Evolutionary conservation across 1,140 invertebrate genomes (phyloP).

Genomic region (Brachionus rubens): DNA sequence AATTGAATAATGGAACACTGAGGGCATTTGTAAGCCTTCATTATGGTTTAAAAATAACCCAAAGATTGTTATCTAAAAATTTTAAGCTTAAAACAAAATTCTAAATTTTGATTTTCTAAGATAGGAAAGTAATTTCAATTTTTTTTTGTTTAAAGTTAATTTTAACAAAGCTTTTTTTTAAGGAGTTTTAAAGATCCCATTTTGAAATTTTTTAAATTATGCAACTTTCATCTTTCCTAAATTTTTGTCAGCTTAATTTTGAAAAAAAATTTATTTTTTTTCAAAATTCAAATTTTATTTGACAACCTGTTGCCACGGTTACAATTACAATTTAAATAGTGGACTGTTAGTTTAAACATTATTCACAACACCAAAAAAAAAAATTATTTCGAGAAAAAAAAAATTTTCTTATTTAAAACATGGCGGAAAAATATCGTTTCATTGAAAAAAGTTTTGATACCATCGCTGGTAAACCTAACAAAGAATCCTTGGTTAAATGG

Average conservation of each 20-base stretch:
- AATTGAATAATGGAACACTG: neutral
- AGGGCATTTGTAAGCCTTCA: neutral
- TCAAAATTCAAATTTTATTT: too few relatives aligned
- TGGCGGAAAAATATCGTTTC: neutral
- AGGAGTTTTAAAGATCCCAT: neutral
- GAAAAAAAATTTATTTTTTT: too few relatives aligned
- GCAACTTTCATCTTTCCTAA: neutral
- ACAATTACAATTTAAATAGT: neutral
- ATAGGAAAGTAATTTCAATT: too few relatives aligned
- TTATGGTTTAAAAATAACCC: neutral
- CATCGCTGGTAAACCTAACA: slow-evolving; percentile 18
- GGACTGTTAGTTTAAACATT: too few relatives aligned
- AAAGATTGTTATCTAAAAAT: too few relatives aligned
- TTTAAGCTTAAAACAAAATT: neutral
- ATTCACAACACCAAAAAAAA: too few relatives aligned
- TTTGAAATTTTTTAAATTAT: neutral
- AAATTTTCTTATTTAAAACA: neutral
- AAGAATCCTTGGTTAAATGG: slow-evolving; percentile 25
- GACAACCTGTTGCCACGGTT: too few relatives aligned
- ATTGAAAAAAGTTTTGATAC: slow-evolving; percentile 41
- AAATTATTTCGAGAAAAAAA: neutral
- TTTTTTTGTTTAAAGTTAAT: too few relatives aligned
- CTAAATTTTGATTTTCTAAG: too few relatives aligned
- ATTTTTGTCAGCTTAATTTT: too few relatives aligned
- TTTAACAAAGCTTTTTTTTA: neutral